Base-by-base conservation (phyloP, 2,888 invertebrate genomes). In the Kryphioiulus occultus region DNA sequence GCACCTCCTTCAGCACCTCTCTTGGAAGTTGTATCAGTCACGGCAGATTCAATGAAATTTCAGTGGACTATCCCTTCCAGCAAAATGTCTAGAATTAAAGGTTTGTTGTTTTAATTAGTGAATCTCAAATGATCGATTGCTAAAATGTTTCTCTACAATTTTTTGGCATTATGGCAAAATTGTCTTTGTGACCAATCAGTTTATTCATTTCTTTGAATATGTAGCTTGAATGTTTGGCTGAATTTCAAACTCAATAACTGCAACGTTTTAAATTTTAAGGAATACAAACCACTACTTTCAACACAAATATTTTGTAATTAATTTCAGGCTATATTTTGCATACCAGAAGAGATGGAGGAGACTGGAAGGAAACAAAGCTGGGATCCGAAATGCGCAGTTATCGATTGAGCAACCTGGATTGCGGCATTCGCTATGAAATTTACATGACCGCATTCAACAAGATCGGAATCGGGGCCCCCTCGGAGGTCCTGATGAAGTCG, bases 381-480 rank as follows among this genome's bases (percentile, higher is more conserved):
- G 88, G 82, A 0, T 15, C 86, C 1, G 88, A 88, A 10, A 15
- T 78, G 19, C 78, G 86, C 15, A 88, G 86, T 9, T 90, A 90
- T 88, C 87, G 86, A 4, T 32, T 90, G 44, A 88, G 87, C n/a
- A 89, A 88, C 39, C 44, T 90, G 35, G 89, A 90, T 26, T 87
- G 88, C 17, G 89, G 89, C 26, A 88, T 86, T 32, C 85, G 88
- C 1, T 90, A 90, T 86, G 89, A 90, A 86, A 88, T 90, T 17
- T 90, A 89, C 84, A 89, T 90, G 30, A 89, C 89, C 0, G 90
- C 90, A 0, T 87, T 89, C 10, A 90, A 90, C 82, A 88, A 89
- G n/a, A 90, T 89, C 39, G 90, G 90, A 9, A 87, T 89, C n/a
- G 89, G 90, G 26, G 90, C 35, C 3, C 68, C 85, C 2, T 88